These are phyloP conservation scores for Villa cingulata DNA, from an alignment of 2,888 invertebrate genomes.

Conservation along the genomic window DNA sequence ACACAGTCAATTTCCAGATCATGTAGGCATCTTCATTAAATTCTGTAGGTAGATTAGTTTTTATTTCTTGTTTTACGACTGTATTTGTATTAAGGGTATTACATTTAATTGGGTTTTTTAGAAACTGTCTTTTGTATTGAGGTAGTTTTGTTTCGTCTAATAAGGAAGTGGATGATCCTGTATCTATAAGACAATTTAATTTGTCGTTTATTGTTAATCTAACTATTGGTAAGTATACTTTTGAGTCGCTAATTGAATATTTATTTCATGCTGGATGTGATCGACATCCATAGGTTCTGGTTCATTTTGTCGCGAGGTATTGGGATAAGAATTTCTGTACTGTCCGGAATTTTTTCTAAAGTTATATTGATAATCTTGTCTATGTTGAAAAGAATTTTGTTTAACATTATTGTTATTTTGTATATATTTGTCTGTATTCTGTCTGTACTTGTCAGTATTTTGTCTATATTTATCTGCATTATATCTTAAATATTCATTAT, in stretches of 20 bases:
- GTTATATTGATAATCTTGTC: not conserved
- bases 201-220: conserved; percentile 10
- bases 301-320: not conserved
- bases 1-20: too few relatives aligned
- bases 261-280: conserved; percentile 9
- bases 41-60: too few relatives aligned
- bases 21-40: too few relatives aligned
- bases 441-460: too few relatives aligned
- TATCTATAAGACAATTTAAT: conserved; percentile 10
- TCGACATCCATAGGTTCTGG: conserved; percentile 11
- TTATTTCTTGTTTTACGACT: too few relatives aligned
- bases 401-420: not conserved
- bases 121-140: too few relatives aligned
- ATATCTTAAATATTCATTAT: not conserved
- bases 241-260: conserved; percentile 12
- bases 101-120: too few relatives aligned
- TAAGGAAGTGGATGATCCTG: conserved; percentile 11
- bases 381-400: not conserved
- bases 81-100: too few relatives aligned
- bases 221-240: conserved; percentile 11
- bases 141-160: conserved; percentile 7
- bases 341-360: not conserved
- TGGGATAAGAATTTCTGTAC: not conserved
- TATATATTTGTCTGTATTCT: too few relatives aligned
- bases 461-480: too few relatives aligned